phyloP scores from a whole-genome alignment of 2,797 vertebrate genomes.

The Peromyscus eremicus region DNA sequence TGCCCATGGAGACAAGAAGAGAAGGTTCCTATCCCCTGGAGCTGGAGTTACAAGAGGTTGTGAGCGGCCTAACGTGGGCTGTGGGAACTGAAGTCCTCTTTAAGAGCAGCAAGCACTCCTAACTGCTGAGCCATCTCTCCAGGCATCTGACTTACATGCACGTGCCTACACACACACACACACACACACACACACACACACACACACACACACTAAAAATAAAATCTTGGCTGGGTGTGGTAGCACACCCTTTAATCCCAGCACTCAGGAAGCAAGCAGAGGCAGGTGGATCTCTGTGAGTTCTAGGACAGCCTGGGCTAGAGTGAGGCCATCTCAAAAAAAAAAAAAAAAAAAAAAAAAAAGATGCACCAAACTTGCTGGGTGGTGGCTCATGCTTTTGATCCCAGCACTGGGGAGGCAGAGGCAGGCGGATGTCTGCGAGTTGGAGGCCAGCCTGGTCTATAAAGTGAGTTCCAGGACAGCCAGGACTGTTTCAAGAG shows the following conservation, averaged over 20 bases:
- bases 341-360: too few relatives aligned
- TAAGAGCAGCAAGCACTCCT: background rate
- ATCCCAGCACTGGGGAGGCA: background rate
- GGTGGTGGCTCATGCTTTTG: too few relatives aligned
- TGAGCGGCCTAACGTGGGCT: background rate
- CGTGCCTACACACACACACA: background rate
- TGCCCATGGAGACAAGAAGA: background rate
- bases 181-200: too few relatives aligned
- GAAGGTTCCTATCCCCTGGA: background rate
- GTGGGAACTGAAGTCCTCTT: background rate
- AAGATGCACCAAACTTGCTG: background rate
- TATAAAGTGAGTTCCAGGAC: background rate
- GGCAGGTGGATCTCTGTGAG: background rate
- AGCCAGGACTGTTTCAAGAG: background rate
- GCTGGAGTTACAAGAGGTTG: background rate
- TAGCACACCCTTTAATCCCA: background rate
- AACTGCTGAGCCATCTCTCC: background rate
- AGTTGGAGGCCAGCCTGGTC: too few relatives aligned
- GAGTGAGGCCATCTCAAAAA: background rate
- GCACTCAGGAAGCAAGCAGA: background rate
- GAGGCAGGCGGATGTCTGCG: background rate
- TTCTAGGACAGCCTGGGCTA: background rate
- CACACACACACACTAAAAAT: background rate
- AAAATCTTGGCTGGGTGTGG: background rate
- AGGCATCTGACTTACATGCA: background rate